These are phyloP conservation scores for Megatriorchis doriae DNA, from an alignment of 2,113 vertebrate genomes.

Conservation along the genomic window DNA sequence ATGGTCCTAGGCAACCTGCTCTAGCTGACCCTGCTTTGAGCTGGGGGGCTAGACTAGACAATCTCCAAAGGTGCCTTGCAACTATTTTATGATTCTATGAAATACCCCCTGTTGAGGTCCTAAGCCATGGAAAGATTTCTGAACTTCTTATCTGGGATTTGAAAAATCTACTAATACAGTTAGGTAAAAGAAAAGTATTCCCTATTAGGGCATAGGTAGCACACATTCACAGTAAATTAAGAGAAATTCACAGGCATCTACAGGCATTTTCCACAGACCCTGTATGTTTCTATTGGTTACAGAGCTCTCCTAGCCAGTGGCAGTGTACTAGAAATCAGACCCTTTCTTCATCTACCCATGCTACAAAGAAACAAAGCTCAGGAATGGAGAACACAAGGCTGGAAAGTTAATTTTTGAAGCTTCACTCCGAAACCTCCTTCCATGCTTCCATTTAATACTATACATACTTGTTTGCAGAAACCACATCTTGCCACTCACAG, in stretches of 20 bases:
- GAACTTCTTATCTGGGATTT: not conserved
- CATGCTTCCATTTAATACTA: not conserved
- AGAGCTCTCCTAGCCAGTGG: not conserved
- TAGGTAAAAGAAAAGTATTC: not conserved
- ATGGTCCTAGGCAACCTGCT: not conserved
- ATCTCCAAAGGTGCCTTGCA: not conserved
- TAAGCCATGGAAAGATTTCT: not conserved
- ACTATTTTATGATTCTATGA: not conserved
- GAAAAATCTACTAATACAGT: not conserved
- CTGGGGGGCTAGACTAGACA: not conserved
- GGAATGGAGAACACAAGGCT: not conserved
- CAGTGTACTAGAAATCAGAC: not conserved
- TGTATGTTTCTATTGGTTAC: not conserved
- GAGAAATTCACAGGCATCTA: not conserved
- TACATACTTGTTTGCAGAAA: not conserved
- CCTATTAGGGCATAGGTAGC: not conserved
- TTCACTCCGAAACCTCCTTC: not conserved
- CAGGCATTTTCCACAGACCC: not conserved
- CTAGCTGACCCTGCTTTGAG: not conserved
- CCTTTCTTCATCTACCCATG: not conserved
- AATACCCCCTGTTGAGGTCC: not conserved
- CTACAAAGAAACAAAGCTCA: not conserved
- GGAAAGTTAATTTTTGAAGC: not conserved
- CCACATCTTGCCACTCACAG: not conserved
- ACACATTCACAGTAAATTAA: not conserved